These are phyloP conservation scores for Nothocercus julius DNA, from an alignment of 2,113 vertebrate genomes.

Conservation along the genomic window DNA sequence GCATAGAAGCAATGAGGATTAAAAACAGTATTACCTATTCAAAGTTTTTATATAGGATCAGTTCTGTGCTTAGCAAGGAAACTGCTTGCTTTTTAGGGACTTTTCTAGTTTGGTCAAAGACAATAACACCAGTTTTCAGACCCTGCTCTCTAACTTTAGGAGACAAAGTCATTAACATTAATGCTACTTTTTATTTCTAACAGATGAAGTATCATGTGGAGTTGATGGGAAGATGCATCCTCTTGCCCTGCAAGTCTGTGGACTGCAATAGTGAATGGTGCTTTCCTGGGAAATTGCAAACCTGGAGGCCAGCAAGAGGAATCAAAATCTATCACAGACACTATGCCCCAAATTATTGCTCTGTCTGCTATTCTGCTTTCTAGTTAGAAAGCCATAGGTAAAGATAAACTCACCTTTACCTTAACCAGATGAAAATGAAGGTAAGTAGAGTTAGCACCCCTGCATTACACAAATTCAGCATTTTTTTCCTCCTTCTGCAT, in stretches of 20 bases:
- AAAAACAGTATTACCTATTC: neutral
- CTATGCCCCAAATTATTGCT: neutral
- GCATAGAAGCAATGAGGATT: accelerated
- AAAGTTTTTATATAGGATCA: neutral
- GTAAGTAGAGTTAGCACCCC: neutral
- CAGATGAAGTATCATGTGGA: accelerated
- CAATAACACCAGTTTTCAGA: neutral
- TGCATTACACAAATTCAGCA: neutral
- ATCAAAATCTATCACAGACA: neutral
- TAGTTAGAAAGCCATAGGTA: neutral
- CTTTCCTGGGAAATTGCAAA: neutral
- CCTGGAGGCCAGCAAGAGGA: neutral
- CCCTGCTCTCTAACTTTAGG: neutral
- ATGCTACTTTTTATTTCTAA: neutral
- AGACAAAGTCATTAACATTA: neutral
- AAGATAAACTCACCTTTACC: neutral
- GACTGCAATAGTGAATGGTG: too few relatives aligned
- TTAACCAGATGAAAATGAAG: neutral
- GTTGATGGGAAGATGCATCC: neutral
- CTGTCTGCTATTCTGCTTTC: neutral
- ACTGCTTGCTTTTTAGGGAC: too few relatives aligned
- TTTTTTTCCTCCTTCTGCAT: neutral
- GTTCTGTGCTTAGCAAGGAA: too few relatives aligned
- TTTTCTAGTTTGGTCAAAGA: neutral
- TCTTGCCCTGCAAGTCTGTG: neutral